Evolutionary conservation across 2,797 vertebrate genomes (phyloP).

Genomic region (Melopsittacus undulatus): DNA sequence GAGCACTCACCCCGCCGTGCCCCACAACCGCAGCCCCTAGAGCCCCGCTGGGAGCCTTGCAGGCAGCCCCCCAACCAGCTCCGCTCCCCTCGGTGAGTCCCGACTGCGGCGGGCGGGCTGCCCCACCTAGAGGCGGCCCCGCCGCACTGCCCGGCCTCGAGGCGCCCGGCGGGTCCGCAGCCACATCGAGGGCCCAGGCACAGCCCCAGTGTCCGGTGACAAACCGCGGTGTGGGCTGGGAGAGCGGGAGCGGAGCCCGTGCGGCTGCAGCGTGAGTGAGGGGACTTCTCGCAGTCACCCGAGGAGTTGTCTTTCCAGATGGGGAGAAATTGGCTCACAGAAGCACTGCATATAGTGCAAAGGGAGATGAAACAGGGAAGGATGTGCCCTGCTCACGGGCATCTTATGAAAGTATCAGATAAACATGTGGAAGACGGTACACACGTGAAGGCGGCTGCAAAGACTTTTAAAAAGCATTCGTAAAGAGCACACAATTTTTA

Average conservation of each 20-base stretch:
- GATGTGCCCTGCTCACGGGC: neutral
- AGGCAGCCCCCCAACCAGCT: neutral
- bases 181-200: neutral
- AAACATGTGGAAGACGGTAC: neutral
- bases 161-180: neutral
- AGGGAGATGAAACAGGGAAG: neutral
- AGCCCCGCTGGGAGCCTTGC: too few relatives aligned
- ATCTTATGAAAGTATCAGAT: neutral
- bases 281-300: neutral
- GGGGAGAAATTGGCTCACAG: neutral
- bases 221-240: neutral
- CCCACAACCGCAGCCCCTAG: neutral
- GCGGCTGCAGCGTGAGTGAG: neutral
- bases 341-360: rapidly evolving
- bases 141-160: neutral
- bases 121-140: conserved; percentile 40
- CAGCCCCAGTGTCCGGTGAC: rapidly evolving
- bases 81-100: neutral
- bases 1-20: neutral
- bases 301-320: neutral
- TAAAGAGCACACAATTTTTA: neutral
- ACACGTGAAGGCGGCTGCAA: neutral
- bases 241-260: neutral
- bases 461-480: neutral
- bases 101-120: neutral